Evolutionary conservation across 2,113 vertebrate genomes (phyloP).

Genomic region (Dipodomys stephensi): DNA sequence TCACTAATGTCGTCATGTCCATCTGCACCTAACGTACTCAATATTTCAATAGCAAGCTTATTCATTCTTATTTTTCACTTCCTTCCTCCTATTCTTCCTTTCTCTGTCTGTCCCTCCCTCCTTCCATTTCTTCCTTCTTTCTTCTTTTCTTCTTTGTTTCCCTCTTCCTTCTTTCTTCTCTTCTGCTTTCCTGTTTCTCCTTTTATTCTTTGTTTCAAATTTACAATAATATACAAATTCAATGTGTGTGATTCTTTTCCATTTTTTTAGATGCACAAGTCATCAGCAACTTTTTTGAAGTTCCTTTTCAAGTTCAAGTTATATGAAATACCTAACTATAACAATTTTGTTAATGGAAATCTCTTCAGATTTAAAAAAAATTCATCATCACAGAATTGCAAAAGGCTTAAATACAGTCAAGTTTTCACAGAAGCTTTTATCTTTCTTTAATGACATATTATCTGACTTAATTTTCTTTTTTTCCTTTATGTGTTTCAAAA

Average conservation of each 20-base stretch:
- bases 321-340: slow-evolving; percentile 36
- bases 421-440: not conserved
- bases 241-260: not conserved
- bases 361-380: not conserved
- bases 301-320: slow-evolving; percentile 40
- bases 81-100: not conserved
- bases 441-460: not conserved
- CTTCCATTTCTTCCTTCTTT: not conserved
- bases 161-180: too few relatives aligned
- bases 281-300: not conserved
- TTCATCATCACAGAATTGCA: not conserved
- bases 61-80: not conserved
- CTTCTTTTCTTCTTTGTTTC: too few relatives aligned
- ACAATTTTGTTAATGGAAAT: slow-evolving; percentile 11
- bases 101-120: not conserved
- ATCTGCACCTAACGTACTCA: slow-evolving; percentile 43
- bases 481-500: not conserved
- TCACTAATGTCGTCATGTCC: slow-evolving; percentile 41
- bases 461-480: not conserved
- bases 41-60: slow-evolving; percentile 11
- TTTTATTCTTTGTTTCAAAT: too few relatives aligned
- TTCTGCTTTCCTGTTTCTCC: not conserved
- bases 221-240: slow-evolving; percentile 1
- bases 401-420: slow-evolving; percentile 18
- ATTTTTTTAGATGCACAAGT: slow-evolving; percentile 8